A percentile compares a stretch with the other conserved stretches of the same genome.
These are phyloP conservation scores for Cepphus grylle DNA, from an alignment of 2,113 vertebrate genomes.

Conservation along the genomic window DNA sequence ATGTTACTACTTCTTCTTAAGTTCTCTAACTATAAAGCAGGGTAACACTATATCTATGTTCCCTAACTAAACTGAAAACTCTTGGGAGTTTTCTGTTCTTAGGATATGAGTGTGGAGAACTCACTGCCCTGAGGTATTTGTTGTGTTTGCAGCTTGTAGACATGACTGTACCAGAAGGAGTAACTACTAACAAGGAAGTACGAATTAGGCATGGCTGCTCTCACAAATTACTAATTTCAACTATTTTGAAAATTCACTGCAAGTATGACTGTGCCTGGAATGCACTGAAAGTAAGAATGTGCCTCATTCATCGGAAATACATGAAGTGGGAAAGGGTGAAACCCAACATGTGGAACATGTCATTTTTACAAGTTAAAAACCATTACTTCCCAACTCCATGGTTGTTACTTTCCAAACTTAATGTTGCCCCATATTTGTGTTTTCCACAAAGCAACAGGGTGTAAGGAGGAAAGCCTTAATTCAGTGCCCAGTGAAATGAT, in stretches of 20 bases:
- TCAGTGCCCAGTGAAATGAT: background rate
- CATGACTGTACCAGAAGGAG: background rate
- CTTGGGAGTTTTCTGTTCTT: background rate
- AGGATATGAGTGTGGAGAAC: background rate
- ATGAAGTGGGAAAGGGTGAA: background rate
- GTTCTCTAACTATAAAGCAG: background rate
- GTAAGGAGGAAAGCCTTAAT: background rate
- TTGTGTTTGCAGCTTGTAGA: background rate
- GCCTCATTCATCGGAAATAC: background rate
- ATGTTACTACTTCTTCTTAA: background rate
- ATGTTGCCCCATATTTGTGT: background rate
- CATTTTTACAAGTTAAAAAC: background rate
- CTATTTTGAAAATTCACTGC: background rate
- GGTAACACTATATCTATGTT: background rate
- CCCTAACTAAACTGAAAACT: background rate
- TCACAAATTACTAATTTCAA: background rate
- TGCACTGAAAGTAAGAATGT: background rate
- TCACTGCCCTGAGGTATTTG: background rate
- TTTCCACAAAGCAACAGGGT: background rate
- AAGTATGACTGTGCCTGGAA: background rate
- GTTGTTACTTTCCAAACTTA: background rate
- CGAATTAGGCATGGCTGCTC: background rate
- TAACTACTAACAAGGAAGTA: background rate
- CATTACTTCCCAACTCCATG: background rate
- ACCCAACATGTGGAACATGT: background rate